Conservation (phyloP, 2,888 invertebrate genomes). For the Ochropleura plecta region DNA sequence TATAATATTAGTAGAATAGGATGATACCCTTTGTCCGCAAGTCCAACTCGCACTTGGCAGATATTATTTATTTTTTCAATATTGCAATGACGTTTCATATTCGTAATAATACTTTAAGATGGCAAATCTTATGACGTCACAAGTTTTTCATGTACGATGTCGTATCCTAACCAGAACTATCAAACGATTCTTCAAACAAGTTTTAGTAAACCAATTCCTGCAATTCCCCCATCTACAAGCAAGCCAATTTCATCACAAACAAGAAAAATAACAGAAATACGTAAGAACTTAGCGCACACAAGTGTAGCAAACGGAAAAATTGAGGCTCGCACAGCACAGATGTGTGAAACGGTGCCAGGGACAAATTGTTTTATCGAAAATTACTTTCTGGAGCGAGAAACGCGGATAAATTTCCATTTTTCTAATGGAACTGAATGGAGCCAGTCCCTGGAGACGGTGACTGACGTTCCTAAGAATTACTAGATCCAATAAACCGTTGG, state of each 20-base stretch:
- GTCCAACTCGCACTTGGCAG: too few species aligned
- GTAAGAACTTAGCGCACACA: slow-evolving; percentile 63
- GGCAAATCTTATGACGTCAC: not conserved
- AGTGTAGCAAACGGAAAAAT: slow-evolving; percentile 71
- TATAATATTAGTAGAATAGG: too few species aligned
- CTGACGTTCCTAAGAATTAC: slow-evolving; percentile 71
- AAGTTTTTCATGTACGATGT: not conserved
- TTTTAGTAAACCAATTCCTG: slow-evolving; percentile 9
- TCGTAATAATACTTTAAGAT: too few species aligned
- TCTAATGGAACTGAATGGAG: slow-evolving; percentile 82
- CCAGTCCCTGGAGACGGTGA: slow-evolving; percentile 63
- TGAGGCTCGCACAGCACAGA: slow-evolving; percentile 81
- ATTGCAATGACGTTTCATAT: too few species aligned
- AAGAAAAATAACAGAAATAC: slow-evolving; percentile 61
- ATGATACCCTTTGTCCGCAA: too few species aligned
- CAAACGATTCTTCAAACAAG: slow-evolving; percentile 4
- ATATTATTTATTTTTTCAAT: too few species aligned
- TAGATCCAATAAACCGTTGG: slow-evolving; percentile 61
- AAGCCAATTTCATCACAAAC: slow-evolving; percentile 53
- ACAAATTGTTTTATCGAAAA: slow-evolving; percentile 90
- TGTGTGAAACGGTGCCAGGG: slow-evolving; percentile 84
- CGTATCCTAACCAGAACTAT: not conserved
- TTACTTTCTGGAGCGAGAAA: slow-evolving; percentile 82
- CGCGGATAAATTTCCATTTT: slow-evolving; percentile 86
- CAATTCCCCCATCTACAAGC: slow-evolving; percentile 29